Base-by-base conservation (phyloP, 2,797 vertebrate genomes). In the Semotilus atromaculatus region DNA sequence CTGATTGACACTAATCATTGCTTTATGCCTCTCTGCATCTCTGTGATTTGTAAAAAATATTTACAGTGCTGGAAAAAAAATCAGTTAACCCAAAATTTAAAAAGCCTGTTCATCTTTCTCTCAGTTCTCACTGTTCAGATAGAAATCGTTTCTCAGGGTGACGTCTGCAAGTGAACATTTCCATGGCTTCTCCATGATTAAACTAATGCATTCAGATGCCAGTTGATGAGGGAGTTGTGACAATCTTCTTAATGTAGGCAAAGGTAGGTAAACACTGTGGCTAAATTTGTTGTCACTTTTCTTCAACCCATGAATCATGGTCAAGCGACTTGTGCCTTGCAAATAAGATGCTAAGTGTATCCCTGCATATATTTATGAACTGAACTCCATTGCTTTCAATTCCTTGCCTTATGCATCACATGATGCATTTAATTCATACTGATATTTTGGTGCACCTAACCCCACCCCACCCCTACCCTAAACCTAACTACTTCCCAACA, bases 1-100 rank as follows among this genome's bases (percentile, higher is more conserved):
- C 21, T 67, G 85, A 73, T 68, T 71, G 75, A 86, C 43, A 62
- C 11, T 83, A 76, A 83, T 77, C 36, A 40, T 31, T 67, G 34
- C 64, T 36, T 75, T 83, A 40, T 51, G 71, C 14, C 18, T 68
- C 51, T 77, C 73, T 8, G 48, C 45, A 53, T 51, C 18, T 29
- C n/a, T 68, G 23, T 76, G 72, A 83, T 83, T 75, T 75, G 29
- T 62, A 74, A 45, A 48, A 75, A 6, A 82, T 74, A 19, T 75
- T 66, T 75, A 53, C 60, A 51, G 36, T 9, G 23, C 29, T 40
- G n/a, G 67, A 75, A 76, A 64, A 75, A 21, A 75, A 29, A 3
- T 53, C 3, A 8, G 10, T 51, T 36, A 7, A 64, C 29, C 34
- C 64, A 36, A 71, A 71, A 53, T 36, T 68, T 31, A 18, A 62